A percentile compares a stretch with the other conserved stretches of the same genome.
phyloP scores from a whole-genome alignment of 2,888 invertebrate genomes.

The Beris morrisii region DNA sequence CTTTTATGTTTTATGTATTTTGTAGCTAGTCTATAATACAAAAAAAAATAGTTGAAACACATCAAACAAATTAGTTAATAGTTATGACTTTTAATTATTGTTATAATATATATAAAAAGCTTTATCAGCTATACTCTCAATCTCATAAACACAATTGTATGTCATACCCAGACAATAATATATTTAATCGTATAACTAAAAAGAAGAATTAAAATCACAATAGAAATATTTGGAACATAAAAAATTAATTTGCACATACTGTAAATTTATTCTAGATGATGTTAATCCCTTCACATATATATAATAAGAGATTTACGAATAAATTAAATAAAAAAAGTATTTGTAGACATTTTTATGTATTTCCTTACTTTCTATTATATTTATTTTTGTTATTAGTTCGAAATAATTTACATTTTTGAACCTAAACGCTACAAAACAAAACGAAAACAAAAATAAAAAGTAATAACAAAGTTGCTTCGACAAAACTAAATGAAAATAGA shows the following conservation, averaged over 20 bases:
- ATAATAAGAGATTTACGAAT: too few relatives aligned
- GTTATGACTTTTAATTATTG: slow-evolving; percentile 22
- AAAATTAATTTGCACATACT: slow-evolving; percentile 9
- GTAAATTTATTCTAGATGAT: background rate
- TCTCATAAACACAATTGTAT: slow-evolving; percentile 30
- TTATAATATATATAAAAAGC: slow-evolving; percentile 28
- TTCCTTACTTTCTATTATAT: background rate
- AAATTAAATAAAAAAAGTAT: too few relatives aligned
- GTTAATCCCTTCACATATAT: too few relatives aligned
- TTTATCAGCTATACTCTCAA: slow-evolving; percentile 30
- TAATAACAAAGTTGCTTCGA: too few relatives aligned
- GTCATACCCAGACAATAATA: slow-evolving; percentile 23
- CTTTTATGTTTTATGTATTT: too few relatives aligned
- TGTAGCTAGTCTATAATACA: too few relatives aligned
- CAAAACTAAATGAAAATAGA: too few relatives aligned
- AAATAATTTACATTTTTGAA: too few relatives aligned
- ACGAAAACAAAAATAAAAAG: too few relatives aligned
- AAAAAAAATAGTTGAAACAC: too few relatives aligned
- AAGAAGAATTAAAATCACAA: slow-evolving; percentile 23
- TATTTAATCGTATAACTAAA: slow-evolving; percentile 11
- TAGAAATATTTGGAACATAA: slow-evolving; percentile 17
- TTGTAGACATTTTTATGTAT: background rate
- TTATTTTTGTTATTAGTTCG: too few relatives aligned
- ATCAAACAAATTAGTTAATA: slow-evolving; percentile 5
- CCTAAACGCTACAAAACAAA: too few relatives aligned